These are phyloP conservation scores for Melipona quadrifasciata DNA, from an alignment of 1,140 invertebrate species.

Conservation along the genomic window DNA sequence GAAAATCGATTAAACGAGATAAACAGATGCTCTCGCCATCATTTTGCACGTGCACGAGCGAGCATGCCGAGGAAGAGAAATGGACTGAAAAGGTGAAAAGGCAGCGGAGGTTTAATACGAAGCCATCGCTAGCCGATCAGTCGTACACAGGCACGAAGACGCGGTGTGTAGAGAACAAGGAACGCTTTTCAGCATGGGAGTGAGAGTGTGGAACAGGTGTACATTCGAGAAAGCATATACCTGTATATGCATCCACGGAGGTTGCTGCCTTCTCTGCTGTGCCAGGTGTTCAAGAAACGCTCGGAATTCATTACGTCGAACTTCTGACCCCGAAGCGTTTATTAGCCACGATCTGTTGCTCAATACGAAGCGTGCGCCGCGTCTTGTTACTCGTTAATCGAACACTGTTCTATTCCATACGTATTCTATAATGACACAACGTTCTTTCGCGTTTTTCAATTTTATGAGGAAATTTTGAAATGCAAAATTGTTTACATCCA, in stretches of 20 bases:
- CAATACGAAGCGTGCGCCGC: constrained; percentile 34
- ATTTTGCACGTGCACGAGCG: background rate
- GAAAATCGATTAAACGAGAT: background rate
- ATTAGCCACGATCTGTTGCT: constrained; percentile 52
- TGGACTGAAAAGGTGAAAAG: constrained; percentile 2
- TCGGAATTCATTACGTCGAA: constrained; percentile 48
- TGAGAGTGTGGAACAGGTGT: constrained; percentile 62
- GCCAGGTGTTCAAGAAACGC: constrained; percentile 51
- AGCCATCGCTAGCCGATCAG: constrained; percentile 45
- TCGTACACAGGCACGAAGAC: constrained; percentile 11
- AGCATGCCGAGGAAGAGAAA: background rate
- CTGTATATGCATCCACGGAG: constrained; percentile 9
- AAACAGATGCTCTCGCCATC: background rate
- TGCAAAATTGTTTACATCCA: no score
- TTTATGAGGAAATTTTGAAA: no score
- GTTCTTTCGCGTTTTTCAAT: background rate
- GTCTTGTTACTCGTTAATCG: background rate
- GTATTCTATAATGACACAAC: no score
- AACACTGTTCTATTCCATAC: no score
- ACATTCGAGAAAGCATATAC: constrained; percentile 49
- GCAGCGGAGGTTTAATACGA: background rate
- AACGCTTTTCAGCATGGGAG: constrained; percentile 42
- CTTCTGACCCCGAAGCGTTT: constrained; percentile 53
- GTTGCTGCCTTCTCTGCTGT: constrained; percentile 20
- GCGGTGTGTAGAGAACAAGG: background rate